Evolutionary conservation across 2,888 invertebrate genomes (phyloP), one percentile per base, ranked within the genome.

Genomic region (Rhaphigaster nebulosa): DNA sequence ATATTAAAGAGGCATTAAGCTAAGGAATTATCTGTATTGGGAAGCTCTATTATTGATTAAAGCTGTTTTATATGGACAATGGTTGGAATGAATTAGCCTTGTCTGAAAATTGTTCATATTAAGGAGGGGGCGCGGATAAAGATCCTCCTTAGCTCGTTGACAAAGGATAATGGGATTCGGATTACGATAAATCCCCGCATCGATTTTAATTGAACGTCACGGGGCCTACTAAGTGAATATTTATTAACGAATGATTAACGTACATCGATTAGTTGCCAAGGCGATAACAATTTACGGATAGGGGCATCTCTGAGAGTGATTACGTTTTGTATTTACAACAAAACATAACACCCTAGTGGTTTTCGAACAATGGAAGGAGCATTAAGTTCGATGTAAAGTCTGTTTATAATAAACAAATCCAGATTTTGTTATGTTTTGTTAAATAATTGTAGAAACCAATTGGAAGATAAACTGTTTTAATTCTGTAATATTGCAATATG

Each of bases 81-180:
- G n/a, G 3, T n/a, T 15, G 45, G 45, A 84, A 84, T 84, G 45
- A 84, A 84, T 84, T 84, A 84, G 84, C 45, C n/a, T n/a, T n/a
- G 45, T 12, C 15, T 45, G 84, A 5, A 50, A 84, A 45, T 12
- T 84, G 84, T 50, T 50, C 45, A 84, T 41, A 80, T 80, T 80
- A 23, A 41, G 76, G 41, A 3, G 84, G n/a, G 45, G 45, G 45
- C 13, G 13, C 45, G n/a, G 1, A 45, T 15, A 45, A 45, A n/a
- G 45, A 26, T n/a, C 41, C 41, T 50, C 84, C n/a, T 84, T 84
- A 45, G n/a, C 45, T n/a, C 15, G 12, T 23, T 84, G 84, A 84
- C 84, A 50, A 84, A 84, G 45, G 41, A 84, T 84, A 84, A 84
- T 84, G 45, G 84, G 84, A 84, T 84, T 23, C 5, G 70, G 70